Evolutionary conservation across 2,113 vertebrate genomes (phyloP).

Genomic region (Elachura formosa): DNA sequence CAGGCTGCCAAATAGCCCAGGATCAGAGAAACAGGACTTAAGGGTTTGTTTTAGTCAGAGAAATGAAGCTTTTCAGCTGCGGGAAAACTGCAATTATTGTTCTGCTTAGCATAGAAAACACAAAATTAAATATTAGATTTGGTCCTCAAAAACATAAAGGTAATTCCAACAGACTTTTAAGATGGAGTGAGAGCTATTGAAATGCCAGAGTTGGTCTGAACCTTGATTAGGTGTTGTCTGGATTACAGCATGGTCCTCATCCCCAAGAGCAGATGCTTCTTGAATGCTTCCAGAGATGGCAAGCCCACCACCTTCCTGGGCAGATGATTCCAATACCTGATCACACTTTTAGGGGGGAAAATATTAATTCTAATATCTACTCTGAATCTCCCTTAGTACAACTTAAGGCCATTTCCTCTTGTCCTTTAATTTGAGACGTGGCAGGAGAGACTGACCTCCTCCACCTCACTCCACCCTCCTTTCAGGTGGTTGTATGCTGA

Average conservation of each 20-base stretch:
- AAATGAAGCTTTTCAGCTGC: not conserved
- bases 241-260: not conserved
- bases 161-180: not conserved
- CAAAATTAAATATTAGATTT: not conserved
- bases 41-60: not conserved
- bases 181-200: not conserved
- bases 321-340: not conserved
- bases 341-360: not conserved
- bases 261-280: not conserved
- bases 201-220: not conserved
- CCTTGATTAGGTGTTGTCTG: not conserved
- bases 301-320: not conserved
- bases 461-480: not conserved
- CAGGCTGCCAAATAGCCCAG: not conserved
- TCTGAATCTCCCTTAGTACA: not conserved
- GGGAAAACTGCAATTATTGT: not conserved
- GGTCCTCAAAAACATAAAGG: not conserved
- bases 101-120: not conserved
- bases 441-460: not conserved
- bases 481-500: not conserved
- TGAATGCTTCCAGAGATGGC: not conserved
- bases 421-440: not conserved
- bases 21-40: constrained; percentile 1
- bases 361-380: too few relatives aligned
- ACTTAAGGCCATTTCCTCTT: not conserved